These are phyloP conservation scores for Lissocephala sabroskyi DNA, from an alignment of 2,888 invertebrate species.

Conservation along the genomic window DNA sequence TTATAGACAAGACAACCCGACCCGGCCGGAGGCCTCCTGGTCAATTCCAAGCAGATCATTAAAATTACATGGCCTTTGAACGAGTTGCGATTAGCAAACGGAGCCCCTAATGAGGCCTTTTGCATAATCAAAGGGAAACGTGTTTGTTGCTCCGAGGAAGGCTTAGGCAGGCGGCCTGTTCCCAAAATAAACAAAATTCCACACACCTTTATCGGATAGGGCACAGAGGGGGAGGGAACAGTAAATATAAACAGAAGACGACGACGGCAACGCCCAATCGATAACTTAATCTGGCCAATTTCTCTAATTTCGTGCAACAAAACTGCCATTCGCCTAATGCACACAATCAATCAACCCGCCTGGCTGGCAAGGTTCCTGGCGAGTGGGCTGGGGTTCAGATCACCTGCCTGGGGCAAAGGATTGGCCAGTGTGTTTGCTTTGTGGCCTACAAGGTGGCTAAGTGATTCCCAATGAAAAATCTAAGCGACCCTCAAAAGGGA, in stretches of 20 bases:
- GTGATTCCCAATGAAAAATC: no score
- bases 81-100: constrained; percentile 3
- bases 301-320: constrained; percentile 22
- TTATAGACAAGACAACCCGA: constrained; percentile 13
- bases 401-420: no score
- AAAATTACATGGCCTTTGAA: constrained; percentile 30
- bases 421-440: no score
- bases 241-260: constrained; percentile 7
- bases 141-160: not conserved
- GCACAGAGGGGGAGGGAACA: no score
- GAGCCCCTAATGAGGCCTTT: constrained; percentile 27
- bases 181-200: constrained; percentile 4
- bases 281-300: constrained; percentile 26
- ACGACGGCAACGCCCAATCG: constrained; percentile 27
- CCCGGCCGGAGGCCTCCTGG: not conserved
- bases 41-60: constrained; percentile 34
- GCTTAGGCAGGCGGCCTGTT: not conserved
- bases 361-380: no score
- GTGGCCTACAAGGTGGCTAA: no score
- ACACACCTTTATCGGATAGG: no score
- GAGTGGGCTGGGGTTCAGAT: no score
- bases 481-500: no score
- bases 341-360: constrained; percentile 52
- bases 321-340: constrained; percentile 24
- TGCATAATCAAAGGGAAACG: constrained; percentile 27